Conservation (phyloP, 1,140 invertebrate species). For the Trialeurodes vaporariorum region DNA sequence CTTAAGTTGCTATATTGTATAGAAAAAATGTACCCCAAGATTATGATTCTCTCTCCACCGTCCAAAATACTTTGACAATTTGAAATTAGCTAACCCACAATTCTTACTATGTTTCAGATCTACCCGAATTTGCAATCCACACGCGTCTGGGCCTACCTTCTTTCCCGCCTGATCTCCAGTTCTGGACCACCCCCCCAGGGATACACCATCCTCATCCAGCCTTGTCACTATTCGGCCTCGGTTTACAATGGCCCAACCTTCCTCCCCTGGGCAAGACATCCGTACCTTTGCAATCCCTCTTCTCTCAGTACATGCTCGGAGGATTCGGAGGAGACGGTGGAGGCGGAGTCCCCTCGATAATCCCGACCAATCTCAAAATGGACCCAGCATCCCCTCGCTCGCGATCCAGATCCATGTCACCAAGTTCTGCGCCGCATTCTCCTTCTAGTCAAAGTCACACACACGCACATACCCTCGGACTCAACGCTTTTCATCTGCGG, state of each 20-base stretch:
- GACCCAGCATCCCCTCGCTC: constrained; percentile 5
- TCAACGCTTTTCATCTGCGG: not conserved
- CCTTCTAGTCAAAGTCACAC: no score
- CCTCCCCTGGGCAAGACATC: not conserved
- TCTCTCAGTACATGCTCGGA: constrained; percentile 2
- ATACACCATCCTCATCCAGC: no score
- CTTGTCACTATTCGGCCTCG: constrained; percentile 12
- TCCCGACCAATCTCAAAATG: not conserved
- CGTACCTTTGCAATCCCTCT: constrained; percentile 2
- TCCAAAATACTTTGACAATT: no score
- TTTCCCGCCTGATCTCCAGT: constrained; percentile 7
- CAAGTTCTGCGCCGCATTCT: not conserved
- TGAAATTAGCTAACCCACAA: no score
- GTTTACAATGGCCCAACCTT: constrained; percentile 10
- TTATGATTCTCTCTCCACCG: no score
- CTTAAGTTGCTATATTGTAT: no score
- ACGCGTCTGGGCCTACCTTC: not conserved
- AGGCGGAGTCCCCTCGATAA: constrained; percentile 5
- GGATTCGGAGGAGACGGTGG: not conserved
- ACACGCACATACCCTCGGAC: not conserved
- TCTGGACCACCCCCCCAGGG: constrained; percentile 11
- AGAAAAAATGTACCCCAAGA: no score
- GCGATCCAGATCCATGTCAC: not conserved
- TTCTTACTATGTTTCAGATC: no score
- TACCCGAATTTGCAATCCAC: no score